A percentile compares a stretch with the other conserved stretches of the same genome.
These are phyloP conservation scores for Geophilus truncorum DNA, from an alignment of 2,888 invertebrate species.

Conservation along the genomic window DNA sequence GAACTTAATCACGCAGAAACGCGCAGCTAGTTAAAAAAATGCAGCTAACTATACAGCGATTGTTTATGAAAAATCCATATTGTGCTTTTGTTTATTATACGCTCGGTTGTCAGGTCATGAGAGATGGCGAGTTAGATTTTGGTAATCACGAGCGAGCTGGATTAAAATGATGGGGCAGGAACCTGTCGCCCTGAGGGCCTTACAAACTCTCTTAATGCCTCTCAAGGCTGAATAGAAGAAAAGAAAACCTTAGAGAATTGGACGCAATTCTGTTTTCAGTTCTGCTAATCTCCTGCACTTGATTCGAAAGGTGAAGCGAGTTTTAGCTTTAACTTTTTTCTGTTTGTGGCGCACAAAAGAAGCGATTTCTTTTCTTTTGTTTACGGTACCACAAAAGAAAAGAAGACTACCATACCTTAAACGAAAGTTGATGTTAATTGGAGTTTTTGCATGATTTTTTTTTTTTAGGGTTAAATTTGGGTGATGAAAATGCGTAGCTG, in stretches of 20 bases:
- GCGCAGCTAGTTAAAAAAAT: not conserved
- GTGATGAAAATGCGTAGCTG: not conserved
- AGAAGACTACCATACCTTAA: not conserved
- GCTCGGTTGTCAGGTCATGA: not conserved
- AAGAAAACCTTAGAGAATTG: constrained; percentile 25
- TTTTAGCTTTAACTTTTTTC: not conserved
- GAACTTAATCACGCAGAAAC: not conserved
- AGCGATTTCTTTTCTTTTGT: not conserved
- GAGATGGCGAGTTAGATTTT: constrained; percentile 7
- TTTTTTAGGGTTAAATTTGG: not conserved
- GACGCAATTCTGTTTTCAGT: not conserved
- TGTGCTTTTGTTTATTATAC: not conserved
- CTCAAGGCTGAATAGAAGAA: constrained; percentile 25
- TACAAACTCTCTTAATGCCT: constrained; percentile 16
- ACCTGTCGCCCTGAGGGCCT: not conserved
- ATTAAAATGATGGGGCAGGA: constrained; percentile 27
- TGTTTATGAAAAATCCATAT: not conserved
- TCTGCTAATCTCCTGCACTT: constrained; percentile 16
- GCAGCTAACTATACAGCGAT: not conserved
- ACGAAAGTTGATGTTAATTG: not conserved
- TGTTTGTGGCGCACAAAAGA: not conserved
- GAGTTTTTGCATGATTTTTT: not conserved
- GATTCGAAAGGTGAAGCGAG: not conserved
- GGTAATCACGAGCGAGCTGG: constrained; percentile 11
- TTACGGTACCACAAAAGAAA: not conserved